Evolutionary conservation across 2,797 vertebrate species (phyloP).

Genomic region (Dendrocincla tyrannina): DNA sequence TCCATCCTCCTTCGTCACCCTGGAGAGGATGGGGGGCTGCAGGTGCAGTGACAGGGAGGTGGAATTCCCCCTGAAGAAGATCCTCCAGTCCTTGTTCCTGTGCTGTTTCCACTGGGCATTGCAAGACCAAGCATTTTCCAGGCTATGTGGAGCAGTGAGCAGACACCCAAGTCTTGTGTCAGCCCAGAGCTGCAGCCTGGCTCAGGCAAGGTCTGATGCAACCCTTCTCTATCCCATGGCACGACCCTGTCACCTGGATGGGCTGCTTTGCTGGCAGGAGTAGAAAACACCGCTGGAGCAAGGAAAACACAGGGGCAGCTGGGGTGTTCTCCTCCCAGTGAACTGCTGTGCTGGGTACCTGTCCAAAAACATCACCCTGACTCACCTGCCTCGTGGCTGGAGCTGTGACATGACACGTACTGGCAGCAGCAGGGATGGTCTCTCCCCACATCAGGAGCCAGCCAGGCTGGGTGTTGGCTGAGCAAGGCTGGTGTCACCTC

Average conservation of each 20-base stretch:
- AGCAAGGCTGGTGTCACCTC: neutral
- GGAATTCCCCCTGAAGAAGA: neutral
- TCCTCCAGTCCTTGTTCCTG: neutral
- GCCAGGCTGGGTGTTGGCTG: neutral
- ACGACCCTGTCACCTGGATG: rapidly evolving
- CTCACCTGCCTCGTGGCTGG: neutral
- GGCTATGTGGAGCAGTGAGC: neutral
- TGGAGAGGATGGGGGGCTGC: neutral
- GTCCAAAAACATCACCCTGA: neutral
- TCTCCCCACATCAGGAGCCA: neutral
- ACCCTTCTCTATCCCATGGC: neutral
- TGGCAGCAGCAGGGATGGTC: neutral
- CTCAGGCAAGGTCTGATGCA: neutral
- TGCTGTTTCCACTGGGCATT: neutral
- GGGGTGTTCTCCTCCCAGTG: neutral
- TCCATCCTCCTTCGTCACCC: neutral
- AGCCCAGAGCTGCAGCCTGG: neutral
- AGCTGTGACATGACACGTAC: neutral
- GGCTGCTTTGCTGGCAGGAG: neutral
- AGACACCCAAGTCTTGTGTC: neutral
- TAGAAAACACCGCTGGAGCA: neutral
- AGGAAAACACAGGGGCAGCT: neutral
- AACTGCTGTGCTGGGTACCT: neutral
- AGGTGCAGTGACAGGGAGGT: neutral
- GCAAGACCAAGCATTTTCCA: neutral